Conservation (phyloP, 2,113 vertebrate species). For the Forbesichthys agassizii region DNA sequence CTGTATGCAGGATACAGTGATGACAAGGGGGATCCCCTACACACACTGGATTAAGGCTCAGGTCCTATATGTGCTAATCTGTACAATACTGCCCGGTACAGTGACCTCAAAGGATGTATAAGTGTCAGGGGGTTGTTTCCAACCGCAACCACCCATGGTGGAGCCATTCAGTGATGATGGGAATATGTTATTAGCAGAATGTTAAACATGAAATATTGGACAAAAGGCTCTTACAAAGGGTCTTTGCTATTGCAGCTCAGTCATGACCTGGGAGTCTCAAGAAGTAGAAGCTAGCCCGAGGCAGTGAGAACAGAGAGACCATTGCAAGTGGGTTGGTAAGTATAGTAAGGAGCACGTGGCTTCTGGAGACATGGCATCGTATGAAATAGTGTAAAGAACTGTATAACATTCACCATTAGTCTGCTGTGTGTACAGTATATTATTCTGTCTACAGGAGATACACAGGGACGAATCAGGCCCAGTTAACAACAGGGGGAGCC, state of each 20-base stretch:
- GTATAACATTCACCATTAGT: no score
- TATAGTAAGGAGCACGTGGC: not conserved
- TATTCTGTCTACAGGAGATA: no score
- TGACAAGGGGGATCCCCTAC: not conserved
- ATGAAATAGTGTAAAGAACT: no score
- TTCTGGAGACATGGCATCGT: not conserved
- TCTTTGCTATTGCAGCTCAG: not conserved
- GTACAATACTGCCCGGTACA: not conserved
- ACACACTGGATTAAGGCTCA: not conserved
- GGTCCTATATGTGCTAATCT: not conserved
- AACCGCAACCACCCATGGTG: slow-evolving; percentile 4
- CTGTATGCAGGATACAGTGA: not conserved
- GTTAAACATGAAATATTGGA: slow-evolving; percentile 1
- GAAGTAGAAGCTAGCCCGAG: not conserved
- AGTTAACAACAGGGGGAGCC: not conserved
- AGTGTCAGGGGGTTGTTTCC: slow-evolving; percentile 3
- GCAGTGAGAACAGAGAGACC: not conserved
- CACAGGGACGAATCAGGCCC: no score
- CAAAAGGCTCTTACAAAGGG: not conserved
- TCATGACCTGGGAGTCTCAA: not conserved
- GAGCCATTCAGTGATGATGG: slow-evolving; percentile 1
- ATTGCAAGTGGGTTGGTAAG: slow-evolving; percentile 1
- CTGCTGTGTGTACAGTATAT: no score
- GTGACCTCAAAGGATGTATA: not conserved
- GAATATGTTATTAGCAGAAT: slow-evolving; percentile 17